Evolutionary conservation across 2,113 vertebrate genomes (phyloP).

Genomic region (Perognathus longimembris): DNA sequence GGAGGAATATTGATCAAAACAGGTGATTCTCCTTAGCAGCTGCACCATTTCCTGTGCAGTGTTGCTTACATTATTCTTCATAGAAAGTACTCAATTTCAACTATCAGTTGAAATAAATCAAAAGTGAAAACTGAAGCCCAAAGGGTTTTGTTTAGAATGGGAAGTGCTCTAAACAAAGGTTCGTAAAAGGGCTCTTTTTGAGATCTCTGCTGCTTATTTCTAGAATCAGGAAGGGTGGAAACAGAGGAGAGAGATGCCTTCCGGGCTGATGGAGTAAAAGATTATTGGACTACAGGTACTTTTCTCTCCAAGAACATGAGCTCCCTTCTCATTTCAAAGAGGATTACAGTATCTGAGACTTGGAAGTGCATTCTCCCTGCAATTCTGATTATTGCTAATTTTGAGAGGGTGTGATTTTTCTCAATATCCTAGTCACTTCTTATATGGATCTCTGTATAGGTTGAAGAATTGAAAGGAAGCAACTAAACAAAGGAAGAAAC

Average conservation of each 20-base stretch:
- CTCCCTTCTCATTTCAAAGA: not conserved
- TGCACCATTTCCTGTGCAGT: not conserved
- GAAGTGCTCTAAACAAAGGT: not conserved
- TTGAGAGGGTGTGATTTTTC: not conserved
- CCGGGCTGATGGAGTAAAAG: constrained; percentile 6
- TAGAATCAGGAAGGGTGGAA: not conserved
- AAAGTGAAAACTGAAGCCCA: constrained; percentile 42
- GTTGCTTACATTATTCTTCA: not conserved
- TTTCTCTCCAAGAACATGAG: not conserved
- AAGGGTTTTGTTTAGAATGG: constrained; percentile 35
- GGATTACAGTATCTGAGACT: not conserved
- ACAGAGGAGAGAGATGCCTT: not conserved
- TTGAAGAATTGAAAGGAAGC: not conserved
- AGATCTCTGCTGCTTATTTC: not conserved
- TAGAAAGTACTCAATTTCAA: constrained; percentile 37
- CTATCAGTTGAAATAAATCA: constrained; percentile 32
- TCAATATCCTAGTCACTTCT: not conserved
- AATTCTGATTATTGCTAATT: not conserved
- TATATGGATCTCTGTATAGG: not conserved
- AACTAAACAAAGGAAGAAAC: not conserved
- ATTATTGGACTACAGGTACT: not conserved
- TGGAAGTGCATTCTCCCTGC: not conserved
- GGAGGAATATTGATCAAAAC: not conserved
- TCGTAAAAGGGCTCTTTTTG: not conserved
- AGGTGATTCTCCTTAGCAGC: not conserved